Evolutionary conservation across 2,888 invertebrate genomes (phyloP).

Genomic region (Nemotelus pantherinus): DNA sequence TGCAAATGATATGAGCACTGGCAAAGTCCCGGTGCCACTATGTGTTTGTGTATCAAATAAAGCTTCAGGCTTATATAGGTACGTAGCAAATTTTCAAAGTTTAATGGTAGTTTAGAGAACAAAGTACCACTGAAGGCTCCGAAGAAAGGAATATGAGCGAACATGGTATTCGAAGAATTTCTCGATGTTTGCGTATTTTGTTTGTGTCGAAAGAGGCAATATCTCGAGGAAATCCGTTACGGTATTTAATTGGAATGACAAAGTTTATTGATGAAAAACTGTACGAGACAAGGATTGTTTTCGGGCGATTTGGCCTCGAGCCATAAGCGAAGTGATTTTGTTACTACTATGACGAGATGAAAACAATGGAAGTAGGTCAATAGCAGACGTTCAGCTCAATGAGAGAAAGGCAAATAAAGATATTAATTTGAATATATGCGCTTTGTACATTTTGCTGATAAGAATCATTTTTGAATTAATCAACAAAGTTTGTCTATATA

Average conservation of each 20-base stretch:
- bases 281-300: too few relatives aligned
- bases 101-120: slow-evolving; percentile 32
- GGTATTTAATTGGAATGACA: not conserved
- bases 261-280: not conserved
- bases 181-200: not conserved
- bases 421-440: too few relatives aligned
- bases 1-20: slow-evolving; percentile 35
- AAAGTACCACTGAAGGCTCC: slow-evolving; percentile 11
- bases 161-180: not conserved
- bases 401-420: too few relatives aligned
- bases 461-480: too few relatives aligned
- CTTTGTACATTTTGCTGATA: too few relatives aligned
- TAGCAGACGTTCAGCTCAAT: too few relatives aligned
- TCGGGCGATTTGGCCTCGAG: too few relatives aligned
- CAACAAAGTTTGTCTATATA: too few relatives aligned
- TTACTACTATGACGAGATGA: too few relatives aligned
- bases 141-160: not conserved
- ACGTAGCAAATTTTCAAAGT: slow-evolving; percentile 34
- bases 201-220: not conserved
- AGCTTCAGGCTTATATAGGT: slow-evolving; percentile 17
- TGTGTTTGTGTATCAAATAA: slow-evolving; percentile 5
- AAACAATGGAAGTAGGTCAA: too few relatives aligned
- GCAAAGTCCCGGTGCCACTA: not conserved
- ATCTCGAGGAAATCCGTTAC: not conserved
- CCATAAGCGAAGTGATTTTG: too few relatives aligned